These are phyloP conservation scores for Cyaniris semiargus DNA, from an alignment of 2,888 invertebrate species.

Conservation along the genomic window DNA sequence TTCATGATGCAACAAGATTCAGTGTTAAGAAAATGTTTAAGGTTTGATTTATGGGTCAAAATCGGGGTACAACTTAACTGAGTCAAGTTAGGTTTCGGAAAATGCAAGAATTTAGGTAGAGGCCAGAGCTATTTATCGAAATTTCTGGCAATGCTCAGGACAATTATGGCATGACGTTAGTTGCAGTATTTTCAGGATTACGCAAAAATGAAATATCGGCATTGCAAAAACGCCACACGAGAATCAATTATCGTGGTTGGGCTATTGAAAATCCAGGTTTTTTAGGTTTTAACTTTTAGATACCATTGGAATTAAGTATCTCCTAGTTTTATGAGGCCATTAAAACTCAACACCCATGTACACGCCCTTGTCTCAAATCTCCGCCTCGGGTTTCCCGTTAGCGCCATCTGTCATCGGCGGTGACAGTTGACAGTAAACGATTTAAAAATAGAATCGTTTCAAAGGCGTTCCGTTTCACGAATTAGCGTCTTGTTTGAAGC, in stretches of 20 bases:
- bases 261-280: neutral
- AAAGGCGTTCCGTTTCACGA: conserved; percentile 37
- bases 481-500: conserved; percentile 28
- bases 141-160: neutral
- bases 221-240: neutral
- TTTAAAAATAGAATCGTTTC: conserved; percentile 63
- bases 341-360: conserved; percentile 7
- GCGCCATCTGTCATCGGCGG: conserved; percentile 75
- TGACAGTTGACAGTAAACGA: conserved; percentile 71
- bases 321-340: neutral
- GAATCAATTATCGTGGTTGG: neutral
- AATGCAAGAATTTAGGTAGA: too few relatives aligned
- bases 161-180: neutral
- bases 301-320: neutral
- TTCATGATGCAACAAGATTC: conserved; percentile 35
- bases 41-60: neutral
- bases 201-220: neutral
- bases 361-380: conserved; percentile 44
- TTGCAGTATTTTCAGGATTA: neutral
- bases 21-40: conserved; percentile 9
- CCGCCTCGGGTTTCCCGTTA: conserved; percentile 52
- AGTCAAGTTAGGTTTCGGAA: neutral
- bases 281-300: neutral
- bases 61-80: neutral
- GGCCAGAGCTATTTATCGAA: too few relatives aligned